Percentiles rank a stretch among this genome's conserved stretches.
These are phyloP conservation scores for Homarus gammarus DNA, from an alignment of 2,888 invertebrate species.

Conservation along the genomic window DNA sequence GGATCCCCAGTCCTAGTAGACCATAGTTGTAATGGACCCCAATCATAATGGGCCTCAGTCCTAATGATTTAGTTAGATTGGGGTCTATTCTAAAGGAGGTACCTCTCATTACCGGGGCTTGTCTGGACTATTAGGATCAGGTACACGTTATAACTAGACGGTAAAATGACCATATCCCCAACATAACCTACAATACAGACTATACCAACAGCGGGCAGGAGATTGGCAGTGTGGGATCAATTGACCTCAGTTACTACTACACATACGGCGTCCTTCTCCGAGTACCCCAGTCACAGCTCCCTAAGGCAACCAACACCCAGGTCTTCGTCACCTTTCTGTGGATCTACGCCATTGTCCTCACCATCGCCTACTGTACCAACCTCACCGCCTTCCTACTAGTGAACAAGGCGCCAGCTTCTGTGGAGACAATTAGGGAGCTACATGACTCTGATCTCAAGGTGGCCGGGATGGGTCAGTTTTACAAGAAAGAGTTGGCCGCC, in stretches of 20 bases:
- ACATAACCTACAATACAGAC: too few relatives aligned
- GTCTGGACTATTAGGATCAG: too few relatives aligned
- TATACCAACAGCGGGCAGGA: slow-evolving; percentile 37
- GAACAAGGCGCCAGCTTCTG: slow-evolving; percentile 46
- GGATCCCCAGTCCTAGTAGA: too few relatives aligned
- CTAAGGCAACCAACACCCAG: not conserved
- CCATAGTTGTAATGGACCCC: too few relatives aligned
- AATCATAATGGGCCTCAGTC: too few relatives aligned
- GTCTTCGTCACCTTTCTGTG: slow-evolving; percentile 47
- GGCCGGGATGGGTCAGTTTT: slow-evolving; percentile 26
- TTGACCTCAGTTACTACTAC: slow-evolving; percentile 6
- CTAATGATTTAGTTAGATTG: too few relatives aligned
- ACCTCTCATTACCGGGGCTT: too few relatives aligned
- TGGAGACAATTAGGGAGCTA: slow-evolving; percentile 74
- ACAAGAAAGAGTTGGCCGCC: not conserved
- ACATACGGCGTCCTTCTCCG: slow-evolving; percentile 34
- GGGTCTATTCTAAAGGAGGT: too few relatives aligned
- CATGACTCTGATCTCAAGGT: slow-evolving; percentile 64
- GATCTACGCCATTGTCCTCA: slow-evolving; percentile 69
- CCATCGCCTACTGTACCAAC: slow-evolving; percentile 72
- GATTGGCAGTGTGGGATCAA: not conserved
- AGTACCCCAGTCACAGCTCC: not conserved
- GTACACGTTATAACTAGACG: too few relatives aligned
- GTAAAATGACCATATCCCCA: too few relatives aligned
- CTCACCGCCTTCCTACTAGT: slow-evolving; percentile 77